Evolutionary conservation across 2,888 invertebrate species (phyloP), one percentile per base, ranked within the genome.

Genomic region (Cantharis lateralis): DNA sequence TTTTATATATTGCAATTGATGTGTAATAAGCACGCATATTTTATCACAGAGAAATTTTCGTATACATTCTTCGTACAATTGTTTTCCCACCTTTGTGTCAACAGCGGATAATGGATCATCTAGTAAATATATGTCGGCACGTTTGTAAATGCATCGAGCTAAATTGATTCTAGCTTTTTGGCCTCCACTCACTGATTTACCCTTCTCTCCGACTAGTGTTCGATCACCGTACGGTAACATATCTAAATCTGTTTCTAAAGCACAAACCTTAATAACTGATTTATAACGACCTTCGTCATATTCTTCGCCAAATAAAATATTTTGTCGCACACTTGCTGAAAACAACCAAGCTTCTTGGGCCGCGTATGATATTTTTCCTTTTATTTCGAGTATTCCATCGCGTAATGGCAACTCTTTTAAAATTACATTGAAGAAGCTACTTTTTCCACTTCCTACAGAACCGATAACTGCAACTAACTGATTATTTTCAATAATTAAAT

Each of bases 21-120:
- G 93, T 0, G 93, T 93, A 61, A 92, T 91, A 1, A 93, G 88
- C 70, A 93, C 88, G 66, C 91, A 87, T 2, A 91, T 90, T 83
- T 91, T 91, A n/a, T 89, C 86, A 70, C 87, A 87, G 74, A 93
- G 85, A 71, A 86, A 87, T 24, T 90, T 91, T 77, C 88, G 88
- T 80, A 95, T 92, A 84, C 94, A 95, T 83, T 91, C 91, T 26
- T 93, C 91, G 85, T 94, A 95, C 9, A 93, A 86, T 82, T 92
- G 91, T 62, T 91, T 89, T 0, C 93, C 93, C 0, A 95, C 95
- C 71, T 91, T 91, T 0, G 93, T 90, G 83, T 95, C 95, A 0
- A 95, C 94, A 0, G 95, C 94, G 63, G 94, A 93, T 20, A 95
- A 87, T 0, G 95, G 95, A 95, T 96, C 96, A 83, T 96, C 95